phyloP scores from a whole-genome alignment of 1,140 invertebrate species.

The Tetramorium alpestre region DNA sequence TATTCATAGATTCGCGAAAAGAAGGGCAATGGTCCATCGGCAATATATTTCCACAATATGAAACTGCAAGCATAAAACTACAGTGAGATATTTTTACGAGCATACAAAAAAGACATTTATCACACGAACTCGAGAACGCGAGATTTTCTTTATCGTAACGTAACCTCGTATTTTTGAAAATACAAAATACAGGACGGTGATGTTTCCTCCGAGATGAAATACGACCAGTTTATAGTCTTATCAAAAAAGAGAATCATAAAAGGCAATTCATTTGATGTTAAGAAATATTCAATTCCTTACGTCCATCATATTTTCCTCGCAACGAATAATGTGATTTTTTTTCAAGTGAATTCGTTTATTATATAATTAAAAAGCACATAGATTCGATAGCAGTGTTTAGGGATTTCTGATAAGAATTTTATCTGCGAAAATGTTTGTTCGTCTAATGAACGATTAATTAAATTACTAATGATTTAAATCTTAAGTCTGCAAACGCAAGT shows the following conservation, averaged over 20 bases:
- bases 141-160: constrained; percentile 42
- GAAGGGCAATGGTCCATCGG: background rate
- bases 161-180: background rate
- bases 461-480: background rate
- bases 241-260: background rate
- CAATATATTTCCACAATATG: background rate
- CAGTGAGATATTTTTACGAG: constrained; percentile 14
- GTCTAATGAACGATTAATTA: background rate
- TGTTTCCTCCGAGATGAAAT: background rate
- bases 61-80: constrained; percentile 39
- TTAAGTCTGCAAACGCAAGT: background rate
- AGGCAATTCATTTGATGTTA: background rate
- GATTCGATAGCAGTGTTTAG: background rate
- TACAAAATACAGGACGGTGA: background rate
- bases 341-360: background rate
- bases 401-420: background rate
- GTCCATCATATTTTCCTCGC: background rate
- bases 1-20: background rate
- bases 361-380: background rate
- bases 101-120: background rate
- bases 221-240: constrained; percentile 23
- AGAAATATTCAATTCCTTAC: constrained; percentile 13
- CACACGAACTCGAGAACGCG: background rate
- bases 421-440: background rate
- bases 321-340: background rate